Percentiles rank a stretch among this genome's conserved stretches.
Evolutionary conservation across 2,113 vertebrate species (phyloP).

Genomic region (Oostethus manadensis): DNA sequence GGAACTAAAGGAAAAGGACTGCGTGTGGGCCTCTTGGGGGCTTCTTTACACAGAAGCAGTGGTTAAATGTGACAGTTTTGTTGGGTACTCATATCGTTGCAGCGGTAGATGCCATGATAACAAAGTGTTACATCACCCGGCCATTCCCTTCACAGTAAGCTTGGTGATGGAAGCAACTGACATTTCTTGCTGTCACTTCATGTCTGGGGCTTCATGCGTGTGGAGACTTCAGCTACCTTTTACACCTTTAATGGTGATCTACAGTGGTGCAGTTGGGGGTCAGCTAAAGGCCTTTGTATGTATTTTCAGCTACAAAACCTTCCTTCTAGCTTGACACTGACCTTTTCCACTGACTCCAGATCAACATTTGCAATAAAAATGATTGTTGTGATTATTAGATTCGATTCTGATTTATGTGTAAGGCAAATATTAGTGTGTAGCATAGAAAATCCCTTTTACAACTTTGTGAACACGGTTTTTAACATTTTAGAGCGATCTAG

Average conservation of each 20-base stretch:
- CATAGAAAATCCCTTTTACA: no score
- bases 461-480: no score
- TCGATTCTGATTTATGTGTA: no score
- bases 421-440: no score
- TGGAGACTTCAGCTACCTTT: conserved; percentile 1
- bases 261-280: conserved; percentile 15
- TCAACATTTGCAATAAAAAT: no score
- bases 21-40: not conserved
- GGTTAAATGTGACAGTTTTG: not conserved
- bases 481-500: no score
- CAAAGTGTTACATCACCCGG: not conserved
- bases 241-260: conserved; percentile 32
- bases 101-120: not conserved
- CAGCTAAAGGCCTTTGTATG: not conserved
- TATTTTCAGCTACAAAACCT: not conserved
- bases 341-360: no score
- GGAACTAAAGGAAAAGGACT: not conserved
- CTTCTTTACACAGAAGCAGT: not conserved
- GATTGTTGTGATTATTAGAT: no score
- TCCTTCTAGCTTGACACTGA: no score
- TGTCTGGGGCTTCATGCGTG: not conserved
- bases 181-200: not conserved
- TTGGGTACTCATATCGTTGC: not conserved
- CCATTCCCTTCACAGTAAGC: not conserved
- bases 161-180: not conserved